Conservation (phyloP, 2,888 invertebrate genomes). For the Odontothrips loti region DNA sequence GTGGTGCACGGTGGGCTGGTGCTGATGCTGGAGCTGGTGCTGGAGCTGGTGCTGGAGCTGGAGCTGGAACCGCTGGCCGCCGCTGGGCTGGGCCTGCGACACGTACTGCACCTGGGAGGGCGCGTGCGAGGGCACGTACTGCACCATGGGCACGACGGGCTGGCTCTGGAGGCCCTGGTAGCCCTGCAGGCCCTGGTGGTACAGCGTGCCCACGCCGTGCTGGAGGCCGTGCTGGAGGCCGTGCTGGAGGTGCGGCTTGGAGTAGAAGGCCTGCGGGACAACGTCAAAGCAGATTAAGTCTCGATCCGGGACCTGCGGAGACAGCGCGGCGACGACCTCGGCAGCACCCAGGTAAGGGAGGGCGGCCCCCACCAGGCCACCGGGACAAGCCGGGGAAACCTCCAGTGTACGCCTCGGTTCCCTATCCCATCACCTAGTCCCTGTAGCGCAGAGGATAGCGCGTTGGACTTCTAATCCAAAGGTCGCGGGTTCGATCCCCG, state of each 20-base stretch:
- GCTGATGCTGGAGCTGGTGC: background rate
- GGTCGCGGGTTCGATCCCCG: too few species aligned
- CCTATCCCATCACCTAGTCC: too few species aligned
- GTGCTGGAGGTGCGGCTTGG: background rate
- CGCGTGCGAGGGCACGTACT: background rate
- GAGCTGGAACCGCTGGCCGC: background rate
- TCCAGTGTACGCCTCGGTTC: too few species aligned
- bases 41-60: background rate
- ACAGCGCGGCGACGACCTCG: too few species aligned
- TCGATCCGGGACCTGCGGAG: too few species aligned
- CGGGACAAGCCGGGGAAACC: too few species aligned
- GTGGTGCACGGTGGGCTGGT: conserved; percentile 17
- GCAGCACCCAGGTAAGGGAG: too few species aligned
- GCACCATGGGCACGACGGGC: background rate
- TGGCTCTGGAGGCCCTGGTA: background rate
- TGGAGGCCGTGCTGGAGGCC: background rate
- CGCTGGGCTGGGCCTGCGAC: background rate
- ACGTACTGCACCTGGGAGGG: background rate
- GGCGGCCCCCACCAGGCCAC: too few species aligned
- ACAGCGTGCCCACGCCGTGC: conserved; percentile 6
- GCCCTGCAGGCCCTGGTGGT: background rate
- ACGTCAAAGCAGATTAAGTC: too few species aligned
- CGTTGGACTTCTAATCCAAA: too few species aligned
- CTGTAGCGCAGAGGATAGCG: too few species aligned
- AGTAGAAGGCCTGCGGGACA: conserved; percentile 2